Evolutionary conservation across 2,888 invertebrate genomes (phyloP).

Genomic region (Mythimna vitellina): DNA sequence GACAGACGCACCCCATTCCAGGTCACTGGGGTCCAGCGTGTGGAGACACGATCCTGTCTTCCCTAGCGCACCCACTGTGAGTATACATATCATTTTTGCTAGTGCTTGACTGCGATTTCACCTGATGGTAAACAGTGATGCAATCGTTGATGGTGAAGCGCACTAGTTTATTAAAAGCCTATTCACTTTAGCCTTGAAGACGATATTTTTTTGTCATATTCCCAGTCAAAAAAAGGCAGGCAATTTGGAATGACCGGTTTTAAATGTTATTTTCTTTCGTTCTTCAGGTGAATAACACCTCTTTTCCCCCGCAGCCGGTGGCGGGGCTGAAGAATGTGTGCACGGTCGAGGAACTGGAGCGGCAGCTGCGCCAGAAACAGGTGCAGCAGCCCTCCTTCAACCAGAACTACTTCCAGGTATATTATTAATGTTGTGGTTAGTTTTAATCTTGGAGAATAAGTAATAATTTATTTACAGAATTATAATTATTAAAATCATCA

Average conservation of each 20-base stretch:
- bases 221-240: not conserved
- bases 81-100: slow-evolving; percentile 30
- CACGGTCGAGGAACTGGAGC: slow-evolving; percentile 94
- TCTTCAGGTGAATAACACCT: slow-evolving; percentile 32
- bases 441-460: too few relatives aligned
- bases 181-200: too few relatives aligned
- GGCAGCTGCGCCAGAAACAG: slow-evolving; percentile 91
- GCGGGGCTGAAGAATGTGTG: slow-evolving; percentile 91
- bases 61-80: slow-evolving; percentile 72
- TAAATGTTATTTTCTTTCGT: not conserved
- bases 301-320: slow-evolving; percentile 38
- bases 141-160: too few relatives aligned
- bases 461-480: too few relatives aligned
- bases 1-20: slow-evolving; percentile 82
- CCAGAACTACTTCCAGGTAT: slow-evolving; percentile 82
- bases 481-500: too few relatives aligned
- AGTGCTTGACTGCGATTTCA: too few relatives aligned
- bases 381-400: slow-evolving; percentile 70
- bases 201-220: too few relatives aligned
- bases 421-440: too few relatives aligned
- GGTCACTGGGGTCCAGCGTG: slow-evolving; percentile 79
- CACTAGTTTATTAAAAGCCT: too few relatives aligned
- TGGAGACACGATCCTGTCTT: slow-evolving; percentile 81
- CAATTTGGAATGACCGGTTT: not conserved
- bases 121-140: too few relatives aligned